Evolutionary conservation across 2,888 invertebrate species (phyloP).

Genomic region (Diarsia dahlii): DNA sequence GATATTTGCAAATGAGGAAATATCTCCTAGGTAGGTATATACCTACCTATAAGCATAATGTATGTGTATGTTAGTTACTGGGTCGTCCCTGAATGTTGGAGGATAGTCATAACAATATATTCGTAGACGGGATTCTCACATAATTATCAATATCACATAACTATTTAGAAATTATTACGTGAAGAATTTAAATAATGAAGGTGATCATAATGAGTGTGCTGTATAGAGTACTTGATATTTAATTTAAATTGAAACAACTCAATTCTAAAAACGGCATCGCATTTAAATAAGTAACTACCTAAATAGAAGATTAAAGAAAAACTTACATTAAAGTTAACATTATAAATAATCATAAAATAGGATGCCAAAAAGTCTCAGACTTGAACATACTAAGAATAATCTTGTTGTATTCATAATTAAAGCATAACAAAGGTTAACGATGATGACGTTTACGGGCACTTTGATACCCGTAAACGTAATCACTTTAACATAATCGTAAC

Average conservation of each 20-base stretch:
- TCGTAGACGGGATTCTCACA: background rate
- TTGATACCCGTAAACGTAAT: constrained; percentile 39
- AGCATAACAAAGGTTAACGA: background rate
- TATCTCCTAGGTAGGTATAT: too few species aligned
- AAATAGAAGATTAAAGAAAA: background rate
- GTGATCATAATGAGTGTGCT: background rate
- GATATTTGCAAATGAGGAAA: too few species aligned
- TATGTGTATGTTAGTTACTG: background rate
- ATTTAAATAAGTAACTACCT: background rate
- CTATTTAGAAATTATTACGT: background rate
- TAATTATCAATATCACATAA: too few species aligned
- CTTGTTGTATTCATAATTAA: constrained; percentile 7
- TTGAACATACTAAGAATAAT: background rate
- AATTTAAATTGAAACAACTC: background rate
- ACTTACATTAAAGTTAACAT: background rate
- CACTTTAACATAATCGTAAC: constrained; percentile 35
- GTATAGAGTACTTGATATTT: too few species aligned
- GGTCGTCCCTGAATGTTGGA: background rate
- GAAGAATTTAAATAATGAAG: background rate
- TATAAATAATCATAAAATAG: background rate
- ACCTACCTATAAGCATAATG: too few species aligned
- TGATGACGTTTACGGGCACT: background rate
- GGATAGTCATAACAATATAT: too few species aligned
- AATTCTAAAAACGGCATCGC: background rate
- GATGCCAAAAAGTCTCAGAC: background rate